Evolutionary conservation across 1,140 invertebrate genomes (phyloP).

Genomic region (Cataglyphis hispanica): DNA sequence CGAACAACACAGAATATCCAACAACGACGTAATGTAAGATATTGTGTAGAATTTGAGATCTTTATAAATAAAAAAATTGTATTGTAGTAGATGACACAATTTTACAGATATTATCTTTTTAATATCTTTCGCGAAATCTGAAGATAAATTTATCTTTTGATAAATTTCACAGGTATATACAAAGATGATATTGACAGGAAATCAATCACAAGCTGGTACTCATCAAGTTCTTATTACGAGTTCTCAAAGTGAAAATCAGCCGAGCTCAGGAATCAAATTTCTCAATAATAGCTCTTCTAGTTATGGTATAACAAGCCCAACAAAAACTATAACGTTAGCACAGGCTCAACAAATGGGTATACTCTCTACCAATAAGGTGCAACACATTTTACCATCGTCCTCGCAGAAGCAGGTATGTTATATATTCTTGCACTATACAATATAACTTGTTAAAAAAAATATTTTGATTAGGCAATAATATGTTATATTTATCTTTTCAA

Average conservation of each 20-base stretch:
- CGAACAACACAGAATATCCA: slow-evolving; percentile 79
- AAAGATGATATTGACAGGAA: slow-evolving; percentile 89
- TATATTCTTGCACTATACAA: background rate
- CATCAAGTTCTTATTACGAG: slow-evolving; percentile 83
- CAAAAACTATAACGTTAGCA: slow-evolving; percentile 90
- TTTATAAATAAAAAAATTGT: slow-evolving; percentile 16
- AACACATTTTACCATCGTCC: slow-evolving; percentile 86
- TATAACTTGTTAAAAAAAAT: background rate
- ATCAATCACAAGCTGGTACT: slow-evolving; percentile 79
- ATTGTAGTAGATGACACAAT: background rate
- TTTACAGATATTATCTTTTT: too few species aligned
- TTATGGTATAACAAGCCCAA: slow-evolving; percentile 84
- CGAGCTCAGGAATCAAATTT: slow-evolving; percentile 82
- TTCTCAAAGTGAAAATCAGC: slow-evolving; percentile 80
- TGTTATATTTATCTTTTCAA: slow-evolving; percentile 68
- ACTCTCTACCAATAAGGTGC: slow-evolving; percentile 86
- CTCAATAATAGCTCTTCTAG: slow-evolving; percentile 78
- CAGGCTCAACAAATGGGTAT: slow-evolving; percentile 91
- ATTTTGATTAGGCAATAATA: background rate
- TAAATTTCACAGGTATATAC: slow-evolving; percentile 84
- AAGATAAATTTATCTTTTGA: background rate
- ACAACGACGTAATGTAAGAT: slow-evolving; percentile 80
- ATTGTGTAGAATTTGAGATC: background rate
- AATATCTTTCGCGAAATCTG: too few species aligned
- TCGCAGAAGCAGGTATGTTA: slow-evolving; percentile 85